phyloP scores from a whole-genome alignment of 37 sponge, comb jelly and placozoan species.

The Oscarella lobularis region DNA sequence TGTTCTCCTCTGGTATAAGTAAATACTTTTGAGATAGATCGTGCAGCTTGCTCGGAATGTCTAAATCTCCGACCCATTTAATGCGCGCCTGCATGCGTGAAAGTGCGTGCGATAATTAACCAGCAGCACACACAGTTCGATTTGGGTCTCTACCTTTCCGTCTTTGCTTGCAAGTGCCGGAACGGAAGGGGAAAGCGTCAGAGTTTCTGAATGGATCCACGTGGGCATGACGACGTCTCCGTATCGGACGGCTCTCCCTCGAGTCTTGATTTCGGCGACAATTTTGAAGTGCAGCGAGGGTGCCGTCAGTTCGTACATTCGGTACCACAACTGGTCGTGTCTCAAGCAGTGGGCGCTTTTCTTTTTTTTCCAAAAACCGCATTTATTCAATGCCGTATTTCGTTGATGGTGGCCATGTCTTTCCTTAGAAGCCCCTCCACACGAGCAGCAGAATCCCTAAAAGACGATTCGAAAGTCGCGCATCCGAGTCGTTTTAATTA shows the following conservation, averaged over 20 bases:
- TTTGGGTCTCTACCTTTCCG: neutral
- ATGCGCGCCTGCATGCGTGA: neutral
- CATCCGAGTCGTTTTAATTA: too few species aligned
- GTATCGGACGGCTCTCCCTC: neutral
- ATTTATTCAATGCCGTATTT: neutral
- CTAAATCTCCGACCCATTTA: neutral
- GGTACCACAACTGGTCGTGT: slow-evolving; percentile 30
- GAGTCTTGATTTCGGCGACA: neutral
- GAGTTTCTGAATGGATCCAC: neutral
- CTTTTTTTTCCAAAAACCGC: slow-evolving; percentile 4
- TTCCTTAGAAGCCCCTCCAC: too few species aligned
- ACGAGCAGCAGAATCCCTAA: too few species aligned
- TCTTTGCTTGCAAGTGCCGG: neutral
- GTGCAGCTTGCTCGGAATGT: neutral
- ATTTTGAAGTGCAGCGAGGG: neutral
- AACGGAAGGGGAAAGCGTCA: neutral
- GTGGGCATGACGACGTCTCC: neutral
- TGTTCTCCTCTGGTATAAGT: neutral
- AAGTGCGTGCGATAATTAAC: too few species aligned
- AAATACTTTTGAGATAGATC: neutral
- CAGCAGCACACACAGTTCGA: too few species aligned
- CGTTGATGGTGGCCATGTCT: neutral
- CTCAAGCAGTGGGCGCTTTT: slow-evolving; percentile 35
- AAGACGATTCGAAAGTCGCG: too few species aligned
- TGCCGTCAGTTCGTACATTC: neutral